Evolutionary conservation across 2,888 invertebrate genomes (phyloP), one percentile per base, ranked within the genome.

Genomic region (Ceraclea dissimilis): DNA sequence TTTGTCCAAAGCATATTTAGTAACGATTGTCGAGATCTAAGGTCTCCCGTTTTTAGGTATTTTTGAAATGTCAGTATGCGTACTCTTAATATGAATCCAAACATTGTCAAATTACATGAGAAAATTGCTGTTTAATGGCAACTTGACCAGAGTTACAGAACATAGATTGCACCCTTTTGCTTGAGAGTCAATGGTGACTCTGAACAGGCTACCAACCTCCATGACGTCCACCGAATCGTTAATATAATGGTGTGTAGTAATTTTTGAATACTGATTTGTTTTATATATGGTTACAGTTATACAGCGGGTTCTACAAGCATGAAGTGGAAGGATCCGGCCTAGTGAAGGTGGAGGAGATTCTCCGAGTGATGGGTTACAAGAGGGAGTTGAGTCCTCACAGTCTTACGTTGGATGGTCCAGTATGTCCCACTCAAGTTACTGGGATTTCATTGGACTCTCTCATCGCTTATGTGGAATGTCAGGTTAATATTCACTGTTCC

Each of bases 291-390:
- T 46, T 67, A 46, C 70, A 92, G 92, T 79, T 89, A 64, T 93
- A 90, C 72, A 86, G 87, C 62, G 93, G 93, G 8, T 93, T 87
- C 71, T 93, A 85, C 73, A 90, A 90, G 67, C 92, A 93, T 69
- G 88, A 92, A 68, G 85, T 93, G 44, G 88, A 89, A 65, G 62
- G 62, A n/a, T 83, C 87, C 2, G 87, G 90, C 70, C 76, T 93
- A 66, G 78, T 85, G 20, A 88, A 88, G 52, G 88, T 88, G 1
- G 89, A 90, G 67, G 75, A 80, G 49, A 78, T 93, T 67, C 83
- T 93, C 57, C 81, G 85, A 65, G 82, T 86, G 57, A 88, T 93
- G 89, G 93, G 93, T 0, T 93, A 93, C 69, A 82, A 81, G 57
- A 70, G 76, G 57, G 79, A 83, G 56, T 70, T 84, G 49, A 66